These are phyloP conservation scores for Alviniconcha marisindica DNA, from an alignment of 1,140 invertebrate genomes.

Conservation along the genomic window DNA sequence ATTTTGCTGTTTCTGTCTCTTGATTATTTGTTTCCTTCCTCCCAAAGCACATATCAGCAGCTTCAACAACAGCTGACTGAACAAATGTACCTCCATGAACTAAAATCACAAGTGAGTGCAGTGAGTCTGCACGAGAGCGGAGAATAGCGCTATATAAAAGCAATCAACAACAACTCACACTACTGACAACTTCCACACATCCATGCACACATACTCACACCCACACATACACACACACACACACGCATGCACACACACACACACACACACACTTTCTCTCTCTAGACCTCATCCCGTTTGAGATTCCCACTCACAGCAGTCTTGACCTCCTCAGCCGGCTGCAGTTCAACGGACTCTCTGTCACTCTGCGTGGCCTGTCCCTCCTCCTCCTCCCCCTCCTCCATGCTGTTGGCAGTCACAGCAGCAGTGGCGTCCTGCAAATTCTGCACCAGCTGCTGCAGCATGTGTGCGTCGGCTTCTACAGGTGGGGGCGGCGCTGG, in stretches of 20 bases:
- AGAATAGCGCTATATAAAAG: too few relatives aligned
- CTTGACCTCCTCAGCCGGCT: neutral
- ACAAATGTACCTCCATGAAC: too few relatives aligned
- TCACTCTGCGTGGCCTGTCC: neutral
- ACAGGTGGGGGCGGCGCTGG: slow-evolving; percentile 36
- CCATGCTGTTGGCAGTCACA: neutral
- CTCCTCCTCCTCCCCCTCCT: neutral
- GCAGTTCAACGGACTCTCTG: neutral
- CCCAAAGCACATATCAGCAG: too few relatives aligned
- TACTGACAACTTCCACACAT: too few relatives aligned
- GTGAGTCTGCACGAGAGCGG: too few relatives aligned
- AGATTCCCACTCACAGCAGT: too few relatives aligned
- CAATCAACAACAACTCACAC: too few relatives aligned
- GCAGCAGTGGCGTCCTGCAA: slow-evolving; percentile 19
- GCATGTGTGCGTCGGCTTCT: neutral
- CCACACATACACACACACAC: neutral
- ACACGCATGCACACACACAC: neutral
- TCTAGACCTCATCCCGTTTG: too few relatives aligned
- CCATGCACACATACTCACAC: neutral
- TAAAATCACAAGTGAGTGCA: too few relatives aligned
- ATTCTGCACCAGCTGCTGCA: slow-evolving; percentile 35
- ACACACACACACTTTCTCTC: neutral
- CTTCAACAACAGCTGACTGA: too few relatives aligned
- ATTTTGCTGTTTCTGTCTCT: too few relatives aligned
- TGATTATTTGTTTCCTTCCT: too few relatives aligned